phyloP scores from a whole-genome alignment of 2,113 vertebrate species.

The Fulmarus glacialis region DNA sequence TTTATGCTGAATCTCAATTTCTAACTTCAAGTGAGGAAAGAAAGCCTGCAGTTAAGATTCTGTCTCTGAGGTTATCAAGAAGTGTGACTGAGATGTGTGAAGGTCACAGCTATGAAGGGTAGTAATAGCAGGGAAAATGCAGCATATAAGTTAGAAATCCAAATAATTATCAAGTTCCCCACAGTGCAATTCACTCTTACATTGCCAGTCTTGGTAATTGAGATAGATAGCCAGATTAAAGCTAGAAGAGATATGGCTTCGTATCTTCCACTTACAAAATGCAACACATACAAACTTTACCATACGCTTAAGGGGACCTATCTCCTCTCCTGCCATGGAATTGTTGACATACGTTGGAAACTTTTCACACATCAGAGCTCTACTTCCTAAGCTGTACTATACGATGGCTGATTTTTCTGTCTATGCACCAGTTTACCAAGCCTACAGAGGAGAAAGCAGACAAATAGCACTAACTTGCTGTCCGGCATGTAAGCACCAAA shows the following conservation, averaged over 20 bases:
- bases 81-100: constrained; percentile 27
- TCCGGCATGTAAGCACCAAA: not conserved
- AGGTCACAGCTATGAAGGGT: not conserved
- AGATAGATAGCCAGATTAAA: not conserved
- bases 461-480: not conserved
- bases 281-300: not conserved
- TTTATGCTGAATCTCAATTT: not conserved
- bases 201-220: not conserved
- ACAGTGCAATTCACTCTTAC: not conserved
- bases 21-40: not conserved
- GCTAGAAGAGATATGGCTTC: not conserved
- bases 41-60: not conserved
- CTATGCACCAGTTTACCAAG: not conserved
- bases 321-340: not conserved
- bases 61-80: not conserved
- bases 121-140: not conserved
- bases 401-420: accelerated
- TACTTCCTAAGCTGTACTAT: not conserved
- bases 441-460: not conserved
- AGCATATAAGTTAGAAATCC: not conserved
- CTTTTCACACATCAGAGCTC: not conserved
- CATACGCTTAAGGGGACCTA: not conserved
- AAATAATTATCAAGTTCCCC: not conserved
- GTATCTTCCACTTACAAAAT: not conserved
- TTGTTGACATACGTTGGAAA: not conserved